These are phyloP conservation scores for Saguinus imperator DNA, from an alignment of 2,113 vertebrate species.

Conservation along the genomic window DNA sequence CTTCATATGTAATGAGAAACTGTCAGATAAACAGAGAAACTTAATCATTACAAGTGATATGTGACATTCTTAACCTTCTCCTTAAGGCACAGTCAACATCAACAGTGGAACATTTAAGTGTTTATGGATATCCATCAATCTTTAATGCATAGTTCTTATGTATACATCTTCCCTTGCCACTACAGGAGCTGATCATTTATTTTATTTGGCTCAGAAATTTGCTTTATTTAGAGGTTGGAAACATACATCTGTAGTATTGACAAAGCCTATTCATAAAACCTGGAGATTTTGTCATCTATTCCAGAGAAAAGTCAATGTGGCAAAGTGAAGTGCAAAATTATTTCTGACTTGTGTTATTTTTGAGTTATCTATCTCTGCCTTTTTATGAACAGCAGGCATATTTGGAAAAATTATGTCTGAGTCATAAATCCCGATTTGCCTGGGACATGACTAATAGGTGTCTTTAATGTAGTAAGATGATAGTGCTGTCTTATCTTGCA, in stretches of 20 bases:
- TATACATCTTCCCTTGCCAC: background rate
- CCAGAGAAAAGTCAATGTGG: conserved; percentile 81
- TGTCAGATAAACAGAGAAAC: background rate
- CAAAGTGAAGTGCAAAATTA: conserved; percentile 85
- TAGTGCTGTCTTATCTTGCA: conserved; percentile 83
- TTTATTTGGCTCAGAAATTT: conserved; percentile 75
- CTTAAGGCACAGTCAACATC: background rate
- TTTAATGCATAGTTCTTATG: background rate
- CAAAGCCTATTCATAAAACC: conserved; percentile 78
- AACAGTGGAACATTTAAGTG: background rate
- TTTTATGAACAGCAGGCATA: conserved; percentile 86
- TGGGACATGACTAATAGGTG: conserved; percentile 86
- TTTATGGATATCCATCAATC: background rate
- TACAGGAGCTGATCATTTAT: conserved; percentile 62
- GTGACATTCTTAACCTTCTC: conserved; percentile 10
- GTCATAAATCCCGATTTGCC: conserved; percentile 86
- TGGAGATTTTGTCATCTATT: conserved; percentile 77
- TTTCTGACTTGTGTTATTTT: conserved; percentile 86
- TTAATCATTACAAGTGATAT: conserved; percentile 33
- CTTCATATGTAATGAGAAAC: background rate
- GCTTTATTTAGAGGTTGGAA: conserved; percentile 76
- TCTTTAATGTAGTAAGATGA: conserved; percentile 82
- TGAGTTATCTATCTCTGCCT: conserved; percentile 86
- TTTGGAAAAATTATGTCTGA: conserved; percentile 86
- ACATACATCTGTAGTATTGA: conserved; percentile 78